These are phyloP conservation scores for Gortyna flavago DNA, from an alignment of 2,888 invertebrate species.

Conservation along the genomic window DNA sequence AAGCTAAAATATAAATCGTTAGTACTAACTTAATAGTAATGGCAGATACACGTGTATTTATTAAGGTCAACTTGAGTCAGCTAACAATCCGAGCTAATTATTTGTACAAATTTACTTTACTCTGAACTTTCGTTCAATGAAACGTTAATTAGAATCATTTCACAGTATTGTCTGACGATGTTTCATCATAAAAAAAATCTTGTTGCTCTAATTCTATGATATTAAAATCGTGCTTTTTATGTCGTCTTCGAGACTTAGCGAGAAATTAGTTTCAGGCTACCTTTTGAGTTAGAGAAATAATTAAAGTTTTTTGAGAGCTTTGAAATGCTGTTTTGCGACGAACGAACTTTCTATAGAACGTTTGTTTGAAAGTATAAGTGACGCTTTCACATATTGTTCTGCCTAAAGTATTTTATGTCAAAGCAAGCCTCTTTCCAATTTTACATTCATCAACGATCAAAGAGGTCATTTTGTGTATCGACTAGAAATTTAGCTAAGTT, in stretches of 20 bases:
- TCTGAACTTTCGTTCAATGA: constrained; percentile 42
- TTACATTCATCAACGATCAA: not conserved
- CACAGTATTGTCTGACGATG: constrained; percentile 13
- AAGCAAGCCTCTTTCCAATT: no score
- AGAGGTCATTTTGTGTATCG: not conserved
- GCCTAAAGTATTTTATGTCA: not conserved
- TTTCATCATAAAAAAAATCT: constrained; percentile 34
- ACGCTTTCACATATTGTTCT: not conserved
- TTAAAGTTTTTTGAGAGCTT: not conserved
- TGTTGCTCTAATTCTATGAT: constrained; percentile 3
- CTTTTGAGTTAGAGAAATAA: not conserved
- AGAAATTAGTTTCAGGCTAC: constrained; percentile 4
- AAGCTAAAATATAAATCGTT: constrained; percentile 1
- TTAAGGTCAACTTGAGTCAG: constrained; percentile 19
- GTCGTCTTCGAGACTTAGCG: constrained; percentile 6
- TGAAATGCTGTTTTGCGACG: not conserved
- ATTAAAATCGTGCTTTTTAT: constrained; percentile 1
- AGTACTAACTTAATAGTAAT: constrained; percentile 12
- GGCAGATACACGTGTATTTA: constrained; percentile 29
- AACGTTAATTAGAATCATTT: constrained; percentile 63
- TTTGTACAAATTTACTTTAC: constrained; percentile 31
- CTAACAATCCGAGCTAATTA: constrained; percentile 62
- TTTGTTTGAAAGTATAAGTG: not conserved
- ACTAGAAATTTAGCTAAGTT: constrained; percentile 3
- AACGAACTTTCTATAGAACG: not conserved